These are phyloP conservation scores for Melipona quadrifasciata DNA, from an alignment of 1,140 invertebrate species.

Conservation along the genomic window DNA sequence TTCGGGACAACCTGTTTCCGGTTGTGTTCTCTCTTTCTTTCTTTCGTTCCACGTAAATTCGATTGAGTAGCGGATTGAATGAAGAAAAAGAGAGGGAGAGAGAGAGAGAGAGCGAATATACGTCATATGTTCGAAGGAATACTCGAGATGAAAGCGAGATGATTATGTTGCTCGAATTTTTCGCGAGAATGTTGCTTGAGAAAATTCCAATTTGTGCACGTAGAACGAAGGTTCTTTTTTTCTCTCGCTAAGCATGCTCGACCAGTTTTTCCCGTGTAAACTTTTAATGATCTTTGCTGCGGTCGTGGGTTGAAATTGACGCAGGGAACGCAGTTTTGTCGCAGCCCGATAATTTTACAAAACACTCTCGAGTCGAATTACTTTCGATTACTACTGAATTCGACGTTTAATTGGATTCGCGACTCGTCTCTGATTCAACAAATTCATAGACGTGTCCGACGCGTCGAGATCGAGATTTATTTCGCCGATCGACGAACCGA, in stretches of 20 bases:
- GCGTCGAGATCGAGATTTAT: constrained; percentile 6
- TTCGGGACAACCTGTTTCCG: constrained; percentile 11
- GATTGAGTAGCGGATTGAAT: background rate
- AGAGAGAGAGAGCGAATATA: background rate
- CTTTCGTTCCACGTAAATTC: background rate
- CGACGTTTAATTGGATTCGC: background rate
- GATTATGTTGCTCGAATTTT: background rate
- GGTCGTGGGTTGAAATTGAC: background rate
- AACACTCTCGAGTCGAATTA: background rate
- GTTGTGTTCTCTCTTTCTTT: background rate
- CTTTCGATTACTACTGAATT: background rate
- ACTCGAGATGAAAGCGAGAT: background rate
- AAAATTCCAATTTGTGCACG: background rate
- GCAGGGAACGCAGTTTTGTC: background rate
- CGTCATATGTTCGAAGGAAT: background rate
- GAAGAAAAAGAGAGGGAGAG: background rate
- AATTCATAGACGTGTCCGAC: background rate
- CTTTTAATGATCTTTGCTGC: background rate
- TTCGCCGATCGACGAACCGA: background rate
- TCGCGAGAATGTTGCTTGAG: background rate
- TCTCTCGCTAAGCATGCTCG: background rate
- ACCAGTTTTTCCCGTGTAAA: background rate
- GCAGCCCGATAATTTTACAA: background rate
- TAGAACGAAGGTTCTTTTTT: background rate
- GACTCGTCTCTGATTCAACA: background rate